phyloP scores from a whole-genome alignment of 2,113 vertebrate species.

The Dicaeum eximium region DNA sequence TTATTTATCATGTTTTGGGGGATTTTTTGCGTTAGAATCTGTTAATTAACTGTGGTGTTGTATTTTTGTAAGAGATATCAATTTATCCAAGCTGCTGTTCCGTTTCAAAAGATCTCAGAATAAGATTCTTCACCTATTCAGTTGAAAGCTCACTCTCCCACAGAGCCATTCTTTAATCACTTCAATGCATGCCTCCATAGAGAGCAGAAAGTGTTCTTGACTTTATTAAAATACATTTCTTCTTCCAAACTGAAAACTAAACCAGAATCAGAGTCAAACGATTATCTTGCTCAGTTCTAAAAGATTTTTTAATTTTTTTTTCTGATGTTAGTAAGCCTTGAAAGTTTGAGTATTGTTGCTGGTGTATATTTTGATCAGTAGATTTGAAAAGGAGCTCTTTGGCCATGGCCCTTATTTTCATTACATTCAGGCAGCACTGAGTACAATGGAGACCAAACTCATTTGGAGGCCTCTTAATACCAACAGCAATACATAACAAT shows the following conservation, averaged over 20 bases:
- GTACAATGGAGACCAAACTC: not conserved
- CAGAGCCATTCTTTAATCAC: conserved; percentile 57
- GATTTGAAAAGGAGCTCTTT: conserved; percentile 19
- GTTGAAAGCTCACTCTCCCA: conserved; percentile 34
- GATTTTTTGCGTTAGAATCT: not conserved
- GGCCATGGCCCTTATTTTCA: not conserved
- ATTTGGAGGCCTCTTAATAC: not conserved
- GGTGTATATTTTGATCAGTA: conserved; percentile 16
- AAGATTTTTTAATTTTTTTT: conserved; percentile 30
- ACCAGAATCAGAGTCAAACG: conserved; percentile 43
- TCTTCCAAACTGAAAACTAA: conserved; percentile 24
- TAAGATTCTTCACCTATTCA: conserved; percentile 40
- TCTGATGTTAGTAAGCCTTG: conserved; percentile 24
- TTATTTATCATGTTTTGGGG: not conserved
- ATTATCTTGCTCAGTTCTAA: not conserved
- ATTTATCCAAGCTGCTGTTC: conserved; percentile 35
- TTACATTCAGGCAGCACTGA: not conserved
- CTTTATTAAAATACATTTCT: conserved; percentile 13
- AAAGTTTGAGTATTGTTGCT: conserved; percentile 1
- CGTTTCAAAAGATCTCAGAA: conserved; percentile 42
- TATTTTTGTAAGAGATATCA: not conserved
- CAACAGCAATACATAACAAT: not conserved
- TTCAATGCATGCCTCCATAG: not conserved
- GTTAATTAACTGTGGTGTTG: not conserved
- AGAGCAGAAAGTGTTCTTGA: conserved; percentile 32